Evolutionary conservation across 1,140 invertebrate genomes (phyloP), one percentile per base, ranked within the genome.

Genomic region (Chironomus tepperi): DNA sequence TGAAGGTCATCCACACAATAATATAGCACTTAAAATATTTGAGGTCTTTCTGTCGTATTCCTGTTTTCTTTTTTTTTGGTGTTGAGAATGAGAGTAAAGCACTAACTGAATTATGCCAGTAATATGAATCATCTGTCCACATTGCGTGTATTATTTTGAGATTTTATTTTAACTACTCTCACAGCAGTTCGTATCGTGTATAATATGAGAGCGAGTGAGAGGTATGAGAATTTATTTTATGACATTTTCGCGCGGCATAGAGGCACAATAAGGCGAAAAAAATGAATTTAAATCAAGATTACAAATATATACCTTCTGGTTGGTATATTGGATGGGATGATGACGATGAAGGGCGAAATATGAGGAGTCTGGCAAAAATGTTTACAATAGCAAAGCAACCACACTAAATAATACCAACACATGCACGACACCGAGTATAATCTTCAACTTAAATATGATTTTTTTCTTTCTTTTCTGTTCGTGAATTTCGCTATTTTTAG

Each of bases 221-320:
- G 47, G 47, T 5, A 34, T 34, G 24, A 57, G n/a, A 57, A 57
- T 57, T 34, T 34, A 34, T 34, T 57, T 57, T 57, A 57, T 57
- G 47, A 57, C 47, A 57, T 57, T 57, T 57, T 57, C n/a, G 47
- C 47, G 47, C 47, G 47, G n/a, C 47, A n/a, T 57, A 57, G 5
- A 15, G 47, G n/a, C 47, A 57, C 47, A 57, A 15, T 57, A 57
- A 57, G 5, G 24, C 24, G 24, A 34, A 34, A 34, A 34, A n/a
- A n/a, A n/a, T n/a, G n/a, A 57, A 57, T 57, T 57, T n/a, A 57
- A 57, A 57, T 57, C 47, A 57, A 57, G 47, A 57, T 57, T 57
- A 57, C 24, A 34, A 12, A 57, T 57, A 57, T 57, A n/a, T 57
- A 12, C 47, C 12, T n/a, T 57, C 24, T 34, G 24, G 24, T 5